phyloP scores from a whole-genome alignment of 2,888 invertebrate genomes.

The Cerastis leucographa region DNA sequence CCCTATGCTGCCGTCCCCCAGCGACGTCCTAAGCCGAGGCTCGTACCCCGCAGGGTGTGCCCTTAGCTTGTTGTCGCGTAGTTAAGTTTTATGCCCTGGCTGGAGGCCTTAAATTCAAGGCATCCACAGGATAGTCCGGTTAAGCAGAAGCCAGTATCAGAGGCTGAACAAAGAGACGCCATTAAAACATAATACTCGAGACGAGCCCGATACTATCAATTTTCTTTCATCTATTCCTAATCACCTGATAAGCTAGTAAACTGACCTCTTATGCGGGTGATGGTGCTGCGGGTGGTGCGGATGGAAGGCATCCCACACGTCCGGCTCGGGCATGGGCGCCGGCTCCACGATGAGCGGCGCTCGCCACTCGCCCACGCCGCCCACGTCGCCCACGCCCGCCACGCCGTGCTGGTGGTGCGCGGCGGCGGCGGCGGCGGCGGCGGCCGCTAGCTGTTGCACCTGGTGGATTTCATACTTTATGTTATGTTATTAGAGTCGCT shows the following conservation, averaged over 20 bases:
- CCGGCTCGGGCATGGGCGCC: constrained; percentile 85
- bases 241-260: accelerated
- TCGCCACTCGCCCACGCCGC: constrained; percentile 92
- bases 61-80: no score
- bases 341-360: constrained; percentile 97
- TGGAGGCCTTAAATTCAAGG: no score
- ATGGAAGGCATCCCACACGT: constrained; percentile 85
- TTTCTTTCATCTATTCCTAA: background rate
- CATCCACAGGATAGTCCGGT: no score
- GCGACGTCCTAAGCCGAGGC: no score
- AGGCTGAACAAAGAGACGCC: no score
- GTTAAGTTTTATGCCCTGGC: no score
- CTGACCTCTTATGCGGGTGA: constrained; percentile 85
- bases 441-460: constrained; percentile 95
- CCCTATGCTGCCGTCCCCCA: no score
- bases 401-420: constrained; percentile 94
- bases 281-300: constrained; percentile 82
- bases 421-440: constrained; percentile 94
- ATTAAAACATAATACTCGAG: no score
- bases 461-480: constrained; percentile 69
- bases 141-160: no score
- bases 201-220: no score
- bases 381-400: constrained; percentile 73
- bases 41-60: no score
- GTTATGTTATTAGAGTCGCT: constrained; percentile 41